These are phyloP conservation scores for Cebidichthys violaceus DNA, from an alignment of 2,113 vertebrate species.

Conservation along the genomic window DNA sequence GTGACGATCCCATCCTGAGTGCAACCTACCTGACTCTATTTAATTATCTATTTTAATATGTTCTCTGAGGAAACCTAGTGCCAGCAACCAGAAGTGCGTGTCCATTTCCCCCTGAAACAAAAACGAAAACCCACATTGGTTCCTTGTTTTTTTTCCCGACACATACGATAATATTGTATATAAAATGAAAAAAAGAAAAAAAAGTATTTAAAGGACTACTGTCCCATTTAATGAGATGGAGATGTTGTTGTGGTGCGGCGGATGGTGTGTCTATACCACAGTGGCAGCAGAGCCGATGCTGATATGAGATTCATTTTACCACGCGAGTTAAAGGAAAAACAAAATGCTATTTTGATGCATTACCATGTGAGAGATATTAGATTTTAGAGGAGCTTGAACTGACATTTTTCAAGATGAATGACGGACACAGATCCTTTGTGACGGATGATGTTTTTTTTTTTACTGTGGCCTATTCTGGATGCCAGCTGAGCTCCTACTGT, in stretches of 20 bases:
- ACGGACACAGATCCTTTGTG: not conserved
- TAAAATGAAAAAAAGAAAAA: constrained; percentile 11
- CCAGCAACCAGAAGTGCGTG: constrained; percentile 24
- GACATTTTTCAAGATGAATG: not conserved
- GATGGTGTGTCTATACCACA: not conserved
- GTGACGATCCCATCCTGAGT: not conserved
- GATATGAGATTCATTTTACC: constrained; percentile 6
- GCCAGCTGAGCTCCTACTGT: constrained; percentile 27
- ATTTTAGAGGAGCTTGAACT: not conserved
- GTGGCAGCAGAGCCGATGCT: not conserved
- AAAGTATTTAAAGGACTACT: constrained; percentile 57
- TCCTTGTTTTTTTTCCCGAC: constrained; percentile 44
- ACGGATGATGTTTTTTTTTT: constrained; percentile 41
- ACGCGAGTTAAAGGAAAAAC: not conserved
- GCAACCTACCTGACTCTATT: constrained; percentile 1
- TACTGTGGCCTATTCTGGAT: constrained; percentile 50
- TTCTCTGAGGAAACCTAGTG: not conserved
- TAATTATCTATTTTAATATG: constrained; percentile 13
- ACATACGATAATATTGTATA: not conserved
- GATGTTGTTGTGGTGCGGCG: constrained; percentile 25
- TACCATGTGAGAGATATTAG: not conserved
- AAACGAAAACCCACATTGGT: not conserved
- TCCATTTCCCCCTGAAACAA: constrained; percentile 6
- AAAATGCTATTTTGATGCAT: no score
- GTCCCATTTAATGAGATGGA: constrained; percentile 31